Base-by-base conservation (phyloP, 2,797 vertebrate genomes). In the Danio choprae region DNA sequence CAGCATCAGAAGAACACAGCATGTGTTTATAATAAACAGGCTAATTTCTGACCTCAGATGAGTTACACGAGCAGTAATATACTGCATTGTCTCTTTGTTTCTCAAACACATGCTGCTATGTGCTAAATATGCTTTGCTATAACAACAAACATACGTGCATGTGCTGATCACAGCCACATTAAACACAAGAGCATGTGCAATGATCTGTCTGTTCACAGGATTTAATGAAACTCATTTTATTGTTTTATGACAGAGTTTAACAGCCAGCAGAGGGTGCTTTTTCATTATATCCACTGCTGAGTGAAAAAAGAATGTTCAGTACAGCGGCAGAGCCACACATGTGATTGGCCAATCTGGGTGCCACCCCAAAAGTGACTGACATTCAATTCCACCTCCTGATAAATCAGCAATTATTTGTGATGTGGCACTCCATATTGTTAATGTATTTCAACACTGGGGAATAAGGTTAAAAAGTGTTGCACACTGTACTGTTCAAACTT, bases 191-290 rank as follows among this genome's bases (percentile, higher is more conserved):
- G 50, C 7, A 0, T 44, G 12, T 18, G 74, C 40, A 46, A 46
- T 15, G 16, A 20, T 46, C 15, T 18, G 40, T 55, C 41, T 29
- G 58, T 18, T 40, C 12, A 76, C 13, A 7, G 5, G 29, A 29
- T 29, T 40, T 9, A 55, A 44, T 65, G 7, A 68, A 77, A 77
- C 16, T 46, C 4, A 2, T 13, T 3, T 77, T 46, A 36, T 56
- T 38, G 20, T 68, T 50, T 68, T 38, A 46, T 13, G 10, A 38
- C 6, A 58, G 16, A 51, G n/a, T 46, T 13, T 43, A 8, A 43
- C 38, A 58, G 29, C 75, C 75, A 58, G 41, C 29, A 77, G 75
- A 77, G 75, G 64, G 43, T 59, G 75, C 64, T 59, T 58, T 59
- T 68, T 0, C 22, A n/a, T 58, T 5, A 36, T 40, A 18, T 18